Evolutionary conservation across 1,140 invertebrate species (phyloP).

Genomic region (Nylanderia fulva): DNA sequence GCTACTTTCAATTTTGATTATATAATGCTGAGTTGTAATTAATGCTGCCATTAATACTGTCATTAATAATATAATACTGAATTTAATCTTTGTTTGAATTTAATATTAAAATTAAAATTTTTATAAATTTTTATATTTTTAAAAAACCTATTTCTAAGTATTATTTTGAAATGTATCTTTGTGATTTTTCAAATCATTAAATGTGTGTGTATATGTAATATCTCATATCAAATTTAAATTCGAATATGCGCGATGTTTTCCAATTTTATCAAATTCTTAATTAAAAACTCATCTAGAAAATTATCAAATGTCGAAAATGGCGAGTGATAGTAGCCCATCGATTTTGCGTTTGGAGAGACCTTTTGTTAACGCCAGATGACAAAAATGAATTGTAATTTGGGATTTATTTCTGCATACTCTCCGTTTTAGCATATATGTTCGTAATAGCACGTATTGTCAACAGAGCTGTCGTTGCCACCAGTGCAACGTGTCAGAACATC

Average conservation of each 20-base stretch:
- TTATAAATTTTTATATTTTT: too few species aligned
- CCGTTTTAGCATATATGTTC: slow-evolving; percentile 15
- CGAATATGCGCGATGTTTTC: slow-evolving; percentile 11
- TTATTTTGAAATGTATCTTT: slow-evolving; percentile 21
- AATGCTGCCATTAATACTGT: too few species aligned
- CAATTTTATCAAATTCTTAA: not conserved
- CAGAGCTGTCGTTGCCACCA: slow-evolving; percentile 32
- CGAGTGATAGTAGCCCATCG: not conserved
- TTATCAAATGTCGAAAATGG: not conserved
- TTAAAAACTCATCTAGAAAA: not conserved
- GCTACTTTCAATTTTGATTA: too few species aligned
- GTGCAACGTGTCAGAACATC: slow-evolving; percentile 35
- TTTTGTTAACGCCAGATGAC: not conserved
- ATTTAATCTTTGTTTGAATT: not conserved
- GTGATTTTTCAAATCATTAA: not conserved
- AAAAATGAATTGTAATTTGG: not conserved
- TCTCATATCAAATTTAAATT: not conserved
- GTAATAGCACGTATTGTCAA: slow-evolving; percentile 37
- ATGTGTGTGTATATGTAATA: not conserved
- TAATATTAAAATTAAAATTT: not conserved
- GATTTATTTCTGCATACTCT: not conserved
- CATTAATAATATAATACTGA: not conserved
- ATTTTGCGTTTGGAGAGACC: not conserved
- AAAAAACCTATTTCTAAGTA: not conserved
- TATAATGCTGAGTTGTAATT: too few species aligned